Evolutionary conservation across 2,888 invertebrate genomes (phyloP), one percentile per base, ranked within the genome.

Genomic region (Vesta saturnalis): DNA sequence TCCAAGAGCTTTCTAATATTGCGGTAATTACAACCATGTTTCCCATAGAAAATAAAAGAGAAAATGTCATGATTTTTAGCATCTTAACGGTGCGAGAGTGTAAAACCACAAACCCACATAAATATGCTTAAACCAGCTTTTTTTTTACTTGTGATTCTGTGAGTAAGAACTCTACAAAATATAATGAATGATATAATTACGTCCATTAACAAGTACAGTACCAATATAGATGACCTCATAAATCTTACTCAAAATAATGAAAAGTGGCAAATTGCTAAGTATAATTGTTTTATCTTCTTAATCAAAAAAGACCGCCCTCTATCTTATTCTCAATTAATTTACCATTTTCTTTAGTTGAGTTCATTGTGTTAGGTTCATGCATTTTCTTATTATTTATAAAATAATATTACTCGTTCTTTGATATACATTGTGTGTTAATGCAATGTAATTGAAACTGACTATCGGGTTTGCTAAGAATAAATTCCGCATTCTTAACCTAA

Each of bases 171-270:
- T n/a, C n/a, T n/a, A n/a, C n/a, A n/a, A n/a, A n/a, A n/a, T n/a
- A n/a, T n/a, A n/a, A n/a, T n/a, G n/a, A 30, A 57, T 49, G 57
- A 49, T 64, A 47, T 56, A 67, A 67, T 67, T 67, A 62, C 15
- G 30, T 22, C 35, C 43, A 67, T 67, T 67, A 67, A 57, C 61
- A 22, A 19, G 2, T n/a, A 60, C 46, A 61, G 61, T 58, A 56
- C 61, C 62, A 67, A 61, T 67, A 67, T 30, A 61, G 61, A 67
- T 43, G 54, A 30, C 55, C 61, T 23, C 67, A 67, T 67, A 67
- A 67, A 67, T 67, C 67, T 67, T 39, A 67, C 56, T 67, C 61
- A 67, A 67, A 62, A 47, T 30, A 62, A 57, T 61, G 61, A 60
- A 67, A 57, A 23, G 61, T 62, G 56, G 61, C 60, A 67, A 67